A percentile compares a stretch with the other conserved stretches of the same genome.
Evolutionary conservation across 2,113 vertebrate genomes (phyloP).

Genomic region (Equus quagga): DNA sequence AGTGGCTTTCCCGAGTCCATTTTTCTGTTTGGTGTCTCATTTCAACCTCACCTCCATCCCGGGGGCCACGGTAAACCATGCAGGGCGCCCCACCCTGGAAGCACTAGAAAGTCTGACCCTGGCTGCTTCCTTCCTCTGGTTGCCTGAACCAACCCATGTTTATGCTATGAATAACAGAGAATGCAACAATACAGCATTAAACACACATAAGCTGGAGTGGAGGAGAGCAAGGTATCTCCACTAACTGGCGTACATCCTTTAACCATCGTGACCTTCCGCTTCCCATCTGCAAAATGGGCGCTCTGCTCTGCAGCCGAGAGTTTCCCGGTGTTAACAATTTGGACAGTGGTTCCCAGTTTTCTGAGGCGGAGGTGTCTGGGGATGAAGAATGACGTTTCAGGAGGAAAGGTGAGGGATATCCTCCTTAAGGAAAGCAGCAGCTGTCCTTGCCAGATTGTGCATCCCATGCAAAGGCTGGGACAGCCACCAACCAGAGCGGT

Average conservation of each 20-base stretch:
- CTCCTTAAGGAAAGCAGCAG: background rate
- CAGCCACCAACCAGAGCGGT: too few species aligned
- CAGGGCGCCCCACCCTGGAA: background rate
- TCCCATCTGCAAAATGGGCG: background rate
- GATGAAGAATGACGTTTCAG: too few species aligned
- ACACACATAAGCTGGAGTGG: background rate
- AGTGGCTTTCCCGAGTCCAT: background rate
- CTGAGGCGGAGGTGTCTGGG: background rate
- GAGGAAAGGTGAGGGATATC: background rate
- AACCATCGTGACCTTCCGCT: background rate
- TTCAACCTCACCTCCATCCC: background rate
- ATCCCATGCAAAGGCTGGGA: background rate
- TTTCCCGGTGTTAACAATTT: background rate
- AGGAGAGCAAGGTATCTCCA: background rate
- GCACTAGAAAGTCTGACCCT: background rate
- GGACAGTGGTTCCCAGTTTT: background rate
- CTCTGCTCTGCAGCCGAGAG: background rate
- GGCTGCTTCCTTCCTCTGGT: background rate
- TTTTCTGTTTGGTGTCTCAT: background rate
- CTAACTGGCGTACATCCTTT: too few species aligned
- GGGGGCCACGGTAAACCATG: background rate
- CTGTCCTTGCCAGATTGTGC: background rate
- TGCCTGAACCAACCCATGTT: rapidly evolving
- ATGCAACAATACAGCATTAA: background rate
- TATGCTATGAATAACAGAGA: background rate